These are phyloP conservation scores for Drosophila miranda DNA, from an alignment of 1,140 invertebrate species.

Conservation along the genomic window DNA sequence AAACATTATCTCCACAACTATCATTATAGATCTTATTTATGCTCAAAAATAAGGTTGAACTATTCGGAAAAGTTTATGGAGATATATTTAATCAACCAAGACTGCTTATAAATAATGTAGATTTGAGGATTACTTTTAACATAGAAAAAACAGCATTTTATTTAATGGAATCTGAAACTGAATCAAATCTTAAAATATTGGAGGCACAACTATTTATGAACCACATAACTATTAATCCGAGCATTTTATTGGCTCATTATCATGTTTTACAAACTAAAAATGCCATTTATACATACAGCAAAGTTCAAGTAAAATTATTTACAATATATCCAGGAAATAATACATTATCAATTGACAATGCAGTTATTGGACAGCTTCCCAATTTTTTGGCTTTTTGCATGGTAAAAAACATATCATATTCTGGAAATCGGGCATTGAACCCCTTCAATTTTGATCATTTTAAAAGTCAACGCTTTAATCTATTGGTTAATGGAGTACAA, in stretches of 20 bases:
- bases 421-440: background rate
- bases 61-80: too few species aligned
- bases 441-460: slow-evolving; percentile 3
- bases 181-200: slow-evolving; percentile 14
- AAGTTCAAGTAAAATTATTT: slow-evolving; percentile 8
- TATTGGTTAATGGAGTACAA: background rate
- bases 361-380: background rate
- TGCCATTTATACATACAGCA: background rate
- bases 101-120: background rate
- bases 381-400: background rate
- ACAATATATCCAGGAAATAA: slow-evolving; percentile 8
- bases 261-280: slow-evolving; percentile 11
- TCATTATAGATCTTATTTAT: too few species aligned
- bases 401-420: background rate
- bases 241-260: slow-evolving; percentile 1
- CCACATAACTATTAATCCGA: slow-evolving; percentile 1
- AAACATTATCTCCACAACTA: too few species aligned
- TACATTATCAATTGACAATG: background rate
- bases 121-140: background rate
- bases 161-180: background rate
- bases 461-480: slow-evolving; percentile 5
- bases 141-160: slow-evolving; percentile 12
- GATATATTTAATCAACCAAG: background rate
- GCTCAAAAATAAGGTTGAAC: too few species aligned
- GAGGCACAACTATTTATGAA: slow-evolving; percentile 10